A percentile compares a stretch with the other conserved stretches of the same genome.
phyloP scores from a whole-genome alignment of 2,113 vertebrate species.

The Tetrao urogallus region DNA sequence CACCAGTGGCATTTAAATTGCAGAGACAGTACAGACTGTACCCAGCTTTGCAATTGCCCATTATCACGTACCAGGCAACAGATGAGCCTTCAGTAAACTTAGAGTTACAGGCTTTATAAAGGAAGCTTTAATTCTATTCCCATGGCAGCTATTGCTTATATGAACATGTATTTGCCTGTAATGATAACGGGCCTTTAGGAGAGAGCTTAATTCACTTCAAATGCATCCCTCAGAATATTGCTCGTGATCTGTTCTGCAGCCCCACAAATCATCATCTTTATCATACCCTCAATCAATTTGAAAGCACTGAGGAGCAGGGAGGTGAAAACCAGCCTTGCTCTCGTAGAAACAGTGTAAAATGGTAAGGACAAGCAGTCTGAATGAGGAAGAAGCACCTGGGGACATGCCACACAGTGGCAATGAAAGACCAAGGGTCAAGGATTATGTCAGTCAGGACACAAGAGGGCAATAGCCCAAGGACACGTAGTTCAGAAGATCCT shows the following conservation, averaged over 20 bases:
- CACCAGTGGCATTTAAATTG: not conserved
- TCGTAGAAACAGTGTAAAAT: not conserved
- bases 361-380: not conserved
- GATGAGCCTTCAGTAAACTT: not conserved
- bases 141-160: not conserved
- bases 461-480: not conserved
- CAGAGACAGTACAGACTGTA: not conserved
- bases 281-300: not conserved
- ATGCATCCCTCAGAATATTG: not conserved
- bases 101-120: slow-evolving; percentile 26
- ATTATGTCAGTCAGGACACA: not conserved
- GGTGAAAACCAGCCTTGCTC: not conserved
- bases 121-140: slow-evolving; percentile 34
- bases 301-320: not conserved
- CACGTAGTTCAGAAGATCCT: not conserved
- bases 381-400: not conserved
- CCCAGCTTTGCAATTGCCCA: not conserved
- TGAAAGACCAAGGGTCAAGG: slow-evolving; percentile 10
- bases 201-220: slow-evolving; percentile 21
- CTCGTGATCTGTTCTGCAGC: not conserved
- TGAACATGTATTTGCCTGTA: not conserved
- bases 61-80: not conserved
- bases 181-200: not conserved
- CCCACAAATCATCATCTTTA: not conserved
- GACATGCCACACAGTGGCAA: slow-evolving; percentile 50